Evolutionary conservation across 2,888 invertebrate species (phyloP).

Genomic region (Eristalis arbustorum): DNA sequence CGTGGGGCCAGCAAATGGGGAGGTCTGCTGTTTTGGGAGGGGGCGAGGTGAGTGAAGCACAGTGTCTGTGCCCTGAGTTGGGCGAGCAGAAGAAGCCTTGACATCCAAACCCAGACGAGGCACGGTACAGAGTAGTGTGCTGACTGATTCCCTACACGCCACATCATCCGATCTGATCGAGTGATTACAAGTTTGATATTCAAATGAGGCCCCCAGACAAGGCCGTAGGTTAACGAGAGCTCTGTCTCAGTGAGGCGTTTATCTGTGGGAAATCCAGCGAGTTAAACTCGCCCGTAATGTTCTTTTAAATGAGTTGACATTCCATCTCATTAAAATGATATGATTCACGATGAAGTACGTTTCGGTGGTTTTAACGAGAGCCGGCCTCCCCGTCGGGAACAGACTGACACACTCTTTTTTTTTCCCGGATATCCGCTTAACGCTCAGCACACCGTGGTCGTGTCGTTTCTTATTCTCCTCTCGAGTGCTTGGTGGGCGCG

Average conservation of each 20-base stretch:
- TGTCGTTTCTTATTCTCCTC: neutral
- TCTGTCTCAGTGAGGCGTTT: neutral
- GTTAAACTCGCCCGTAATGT: neutral
- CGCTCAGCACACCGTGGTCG: neutral
- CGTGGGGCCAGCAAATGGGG: neutral
- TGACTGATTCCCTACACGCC: no score
- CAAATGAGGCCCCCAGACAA: neutral
- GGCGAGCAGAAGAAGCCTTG: neutral
- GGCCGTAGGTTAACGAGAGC: neutral
- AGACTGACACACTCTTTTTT: constrained; percentile 37
- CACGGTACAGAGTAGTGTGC: neutral
- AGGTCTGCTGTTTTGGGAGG: neutral
- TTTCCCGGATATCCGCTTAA: constrained; percentile 40
- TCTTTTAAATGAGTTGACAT: neutral
- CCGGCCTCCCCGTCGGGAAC: neutral
- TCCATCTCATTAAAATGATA: neutral
- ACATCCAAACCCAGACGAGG: neutral
- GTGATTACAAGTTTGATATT: neutral
- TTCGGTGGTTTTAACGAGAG: neutral
- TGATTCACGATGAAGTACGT: neutral
- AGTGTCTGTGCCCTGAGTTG: neutral
- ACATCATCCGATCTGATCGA: neutral
- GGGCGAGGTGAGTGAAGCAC: neutral
- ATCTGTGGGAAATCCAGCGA: neutral
- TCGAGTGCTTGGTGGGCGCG: neutral